phyloP scores from a whole-genome alignment of 2,888 invertebrate genomes.

The Ophraella communa region DNA sequence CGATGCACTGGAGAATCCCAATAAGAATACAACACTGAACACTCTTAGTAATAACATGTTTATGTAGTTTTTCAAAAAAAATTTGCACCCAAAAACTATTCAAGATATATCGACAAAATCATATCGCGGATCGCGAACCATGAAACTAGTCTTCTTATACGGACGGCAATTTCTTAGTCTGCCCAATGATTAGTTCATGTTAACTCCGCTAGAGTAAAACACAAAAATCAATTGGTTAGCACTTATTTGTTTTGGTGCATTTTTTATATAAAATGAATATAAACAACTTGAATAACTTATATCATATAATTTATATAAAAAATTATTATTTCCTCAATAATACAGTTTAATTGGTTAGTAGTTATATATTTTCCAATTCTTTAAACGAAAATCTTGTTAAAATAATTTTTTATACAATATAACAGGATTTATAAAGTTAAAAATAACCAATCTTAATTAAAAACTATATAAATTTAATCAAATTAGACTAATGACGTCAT shows the following conservation, averaged over 20 bases:
- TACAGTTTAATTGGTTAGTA: no score
- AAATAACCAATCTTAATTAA: neutral
- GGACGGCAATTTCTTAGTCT: constrained; percentile 44
- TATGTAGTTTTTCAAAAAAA: constrained; percentile 37
- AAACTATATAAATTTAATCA: neutral
- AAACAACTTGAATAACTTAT: neutral
- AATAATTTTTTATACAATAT: no score
- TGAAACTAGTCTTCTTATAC: constrained; percentile 41
- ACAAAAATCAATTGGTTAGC: constrained; percentile 36
- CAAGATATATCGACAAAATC: constrained; percentile 38
- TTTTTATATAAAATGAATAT: constrained; percentile 5
- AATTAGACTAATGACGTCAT: neutral
- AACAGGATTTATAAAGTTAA: no score
- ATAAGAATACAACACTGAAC: constrained; percentile 41
- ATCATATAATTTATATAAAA: no score
- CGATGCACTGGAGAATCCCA: constrained; percentile 40
- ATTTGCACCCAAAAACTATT: constrained; percentile 40
- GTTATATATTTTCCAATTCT: no score
- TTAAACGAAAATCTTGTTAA: no score
- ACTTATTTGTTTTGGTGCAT: constrained; percentile 14
- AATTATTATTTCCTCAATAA: no score
- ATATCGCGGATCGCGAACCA: constrained; percentile 37
- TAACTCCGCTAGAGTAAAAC: constrained; percentile 34
- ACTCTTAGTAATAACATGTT: constrained; percentile 43
- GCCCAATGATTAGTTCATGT: constrained; percentile 39